Conservation (phyloP, 2,888 invertebrate genomes). For the Tridacna crocea region DNA sequence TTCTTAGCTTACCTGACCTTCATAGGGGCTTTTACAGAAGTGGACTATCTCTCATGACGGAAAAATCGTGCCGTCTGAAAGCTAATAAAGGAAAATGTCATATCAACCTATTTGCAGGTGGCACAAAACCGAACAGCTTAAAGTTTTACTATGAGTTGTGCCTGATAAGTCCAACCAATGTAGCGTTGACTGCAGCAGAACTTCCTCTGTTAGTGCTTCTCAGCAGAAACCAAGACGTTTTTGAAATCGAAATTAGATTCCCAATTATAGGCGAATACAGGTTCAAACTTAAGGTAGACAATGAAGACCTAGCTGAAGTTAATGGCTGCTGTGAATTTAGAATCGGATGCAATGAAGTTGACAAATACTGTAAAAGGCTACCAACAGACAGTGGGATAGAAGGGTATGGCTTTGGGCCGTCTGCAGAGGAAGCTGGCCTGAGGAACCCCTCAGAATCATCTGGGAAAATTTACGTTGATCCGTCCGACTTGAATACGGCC, state of each 20-base stretch:
- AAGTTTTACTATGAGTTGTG: constrained; percentile 32
- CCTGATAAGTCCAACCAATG: constrained; percentile 6
- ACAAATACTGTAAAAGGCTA: constrained; percentile 22
- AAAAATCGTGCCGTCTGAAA: constrained; percentile 26
- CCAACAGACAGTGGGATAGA: constrained; percentile 24
- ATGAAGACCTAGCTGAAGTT: background rate
- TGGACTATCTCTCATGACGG: background rate
- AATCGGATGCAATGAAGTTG: constrained; percentile 26
- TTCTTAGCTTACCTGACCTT: constrained; percentile 21
- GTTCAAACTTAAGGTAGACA: constrained; percentile 22
- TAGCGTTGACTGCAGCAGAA: constrained; percentile 1
- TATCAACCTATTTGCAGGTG: constrained; percentile 19
- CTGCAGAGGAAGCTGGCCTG: constrained; percentile 30
- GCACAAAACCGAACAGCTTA: constrained; percentile 1
- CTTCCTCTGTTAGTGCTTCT: constrained; percentile 27
- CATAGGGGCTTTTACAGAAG: constrained; percentile 24
- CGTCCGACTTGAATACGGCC: background rate
- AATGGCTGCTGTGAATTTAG: constrained; percentile 32
- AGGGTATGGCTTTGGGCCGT: constrained; percentile 30
- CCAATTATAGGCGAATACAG: constrained; percentile 29
- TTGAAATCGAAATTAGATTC: constrained; percentile 35
- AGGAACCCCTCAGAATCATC: background rate
- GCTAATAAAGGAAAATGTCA: constrained; percentile 31
- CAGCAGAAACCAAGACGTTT: constrained; percentile 15
- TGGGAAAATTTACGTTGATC: background rate